These are phyloP conservation scores for Ficedula albicollis DNA, from an alignment of 2,797 vertebrate species.

Conservation along the genomic window DNA sequence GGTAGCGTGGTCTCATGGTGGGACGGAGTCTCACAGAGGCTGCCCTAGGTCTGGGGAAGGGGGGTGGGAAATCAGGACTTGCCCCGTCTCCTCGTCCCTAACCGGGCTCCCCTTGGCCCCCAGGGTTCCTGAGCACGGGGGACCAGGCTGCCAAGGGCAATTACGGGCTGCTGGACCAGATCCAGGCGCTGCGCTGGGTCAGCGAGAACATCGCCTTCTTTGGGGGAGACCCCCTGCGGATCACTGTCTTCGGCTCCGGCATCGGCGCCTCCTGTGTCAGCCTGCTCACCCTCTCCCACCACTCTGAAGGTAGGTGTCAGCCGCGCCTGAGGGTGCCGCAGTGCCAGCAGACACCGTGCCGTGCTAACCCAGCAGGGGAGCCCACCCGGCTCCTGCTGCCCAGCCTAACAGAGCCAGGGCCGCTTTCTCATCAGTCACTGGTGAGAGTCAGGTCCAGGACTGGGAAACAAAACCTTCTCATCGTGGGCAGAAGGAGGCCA, in stretches of 20 bases:
- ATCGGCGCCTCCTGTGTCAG: conserved; percentile 98
- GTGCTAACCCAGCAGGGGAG: neutral
- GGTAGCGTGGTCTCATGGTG: neutral
- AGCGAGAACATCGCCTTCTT: conserved; percentile 99
- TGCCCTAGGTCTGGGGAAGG: neutral
- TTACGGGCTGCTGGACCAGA: conserved; percentile 97
- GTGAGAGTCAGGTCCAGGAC: neutral
- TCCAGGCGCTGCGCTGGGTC: conserved; percentile 97
- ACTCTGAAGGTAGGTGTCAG: conserved; percentile 91
- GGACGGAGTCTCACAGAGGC: neutral
- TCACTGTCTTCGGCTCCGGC: conserved; percentile 97
- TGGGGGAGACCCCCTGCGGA: conserved; percentile 94
- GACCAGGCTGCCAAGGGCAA: conserved; percentile 99
- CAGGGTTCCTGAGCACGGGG: conserved; percentile 96
- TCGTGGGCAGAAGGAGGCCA: neutral
- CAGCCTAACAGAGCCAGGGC: neutral
- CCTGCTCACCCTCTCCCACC: conserved; percentile 95
- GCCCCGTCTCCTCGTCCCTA: conserved; percentile 7
- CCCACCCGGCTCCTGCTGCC: accelerated
- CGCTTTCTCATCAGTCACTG: neutral
- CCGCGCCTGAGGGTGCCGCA: neutral
- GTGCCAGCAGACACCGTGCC: neutral
- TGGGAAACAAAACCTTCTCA: neutral
- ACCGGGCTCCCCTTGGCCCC: conserved; percentile 21
- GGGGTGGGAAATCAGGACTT: neutral